Percentiles rank a stretch among this genome's conserved stretches.
phyloP scores from a whole-genome alignment of 2,888 invertebrate species.

The Sphaerophoria taeniata region DNA sequence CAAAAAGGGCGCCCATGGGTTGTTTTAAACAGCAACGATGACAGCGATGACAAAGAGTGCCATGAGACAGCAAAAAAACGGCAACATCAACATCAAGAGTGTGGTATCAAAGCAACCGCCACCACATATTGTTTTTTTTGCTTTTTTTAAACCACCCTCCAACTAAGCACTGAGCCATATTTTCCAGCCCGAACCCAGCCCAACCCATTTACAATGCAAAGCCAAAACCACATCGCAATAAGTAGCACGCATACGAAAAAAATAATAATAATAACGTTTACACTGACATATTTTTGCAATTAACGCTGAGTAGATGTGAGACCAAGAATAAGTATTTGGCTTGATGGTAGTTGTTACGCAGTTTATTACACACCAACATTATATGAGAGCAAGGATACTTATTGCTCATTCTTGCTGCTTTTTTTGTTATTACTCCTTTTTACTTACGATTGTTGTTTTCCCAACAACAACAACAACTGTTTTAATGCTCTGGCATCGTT shows the following conservation, averaged over 20 bases:
- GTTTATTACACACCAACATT: slow-evolving; percentile 35
- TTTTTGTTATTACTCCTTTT: slow-evolving; percentile 29
- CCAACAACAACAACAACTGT: background rate
- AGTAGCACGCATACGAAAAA: slow-evolving; percentile 19
- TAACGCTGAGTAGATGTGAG: slow-evolving; percentile 66
- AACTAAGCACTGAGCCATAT: background rate
- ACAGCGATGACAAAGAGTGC: slow-evolving; percentile 56
- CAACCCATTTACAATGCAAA: slow-evolving; percentile 35
- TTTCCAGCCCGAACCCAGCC: background rate
- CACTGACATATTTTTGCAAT: slow-evolving; percentile 73
- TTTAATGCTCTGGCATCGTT: slow-evolving; percentile 31
- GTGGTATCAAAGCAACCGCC: slow-evolving; percentile 63
- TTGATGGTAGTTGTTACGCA: slow-evolving; percentile 64
- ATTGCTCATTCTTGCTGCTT: slow-evolving; percentile 29
- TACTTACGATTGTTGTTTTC: slow-evolving; percentile 6
- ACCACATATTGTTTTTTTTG: slow-evolving; percentile 54
- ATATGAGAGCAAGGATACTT: slow-evolving; percentile 36
- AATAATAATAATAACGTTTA: slow-evolving; percentile 61
- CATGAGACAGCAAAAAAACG: slow-evolving; percentile 67
- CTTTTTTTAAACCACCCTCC: background rate
- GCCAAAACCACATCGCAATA: slow-evolving; percentile 57
- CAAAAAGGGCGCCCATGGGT: slow-evolving; percentile 67
- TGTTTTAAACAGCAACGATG: slow-evolving; percentile 65
- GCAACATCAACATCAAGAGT: slow-evolving; percentile 51
- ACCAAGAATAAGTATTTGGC: slow-evolving; percentile 64